phyloP scores from a whole-genome alignment of 2,113 vertebrate species.

The Gavialis gangeticus region DNA sequence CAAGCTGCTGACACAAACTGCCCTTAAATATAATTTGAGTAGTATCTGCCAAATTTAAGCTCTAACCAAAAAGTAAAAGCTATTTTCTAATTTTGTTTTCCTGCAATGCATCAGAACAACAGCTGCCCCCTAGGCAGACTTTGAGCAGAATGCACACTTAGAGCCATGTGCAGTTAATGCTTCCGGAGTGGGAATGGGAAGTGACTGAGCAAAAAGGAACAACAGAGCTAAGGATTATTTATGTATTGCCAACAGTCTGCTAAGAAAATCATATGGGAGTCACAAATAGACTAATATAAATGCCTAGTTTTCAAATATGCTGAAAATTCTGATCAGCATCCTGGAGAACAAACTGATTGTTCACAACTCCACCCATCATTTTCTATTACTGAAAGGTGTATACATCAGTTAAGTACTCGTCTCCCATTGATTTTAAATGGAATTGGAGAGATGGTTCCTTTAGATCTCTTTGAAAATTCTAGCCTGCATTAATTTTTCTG shows the following conservation, averaged over 20 bases:
- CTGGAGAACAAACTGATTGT: neutral
- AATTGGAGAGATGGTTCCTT: neutral
- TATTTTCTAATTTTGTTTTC: neutral
- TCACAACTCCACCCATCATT: neutral
- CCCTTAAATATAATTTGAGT: neutral
- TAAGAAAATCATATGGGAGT: rapidly evolving
- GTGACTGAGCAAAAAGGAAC: rapidly evolving
- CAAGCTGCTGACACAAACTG: neutral
- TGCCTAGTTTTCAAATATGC: rapidly evolving
- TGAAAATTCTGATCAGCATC: neutral
- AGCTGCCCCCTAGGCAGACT: neutral
- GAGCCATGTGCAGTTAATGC: rapidly evolving
- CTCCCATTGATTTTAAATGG: neutral
- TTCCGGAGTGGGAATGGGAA: neutral
- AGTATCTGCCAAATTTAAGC: neutral
- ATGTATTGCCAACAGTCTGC: neutral
- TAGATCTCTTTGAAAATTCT: neutral
- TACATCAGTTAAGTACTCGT: neutral
- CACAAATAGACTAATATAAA: neutral
- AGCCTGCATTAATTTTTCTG: neutral
- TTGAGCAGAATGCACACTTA: rapidly evolving
- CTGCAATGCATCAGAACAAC: neutral
- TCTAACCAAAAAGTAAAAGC: neutral
- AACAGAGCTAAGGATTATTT: too few species aligned
- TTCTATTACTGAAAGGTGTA: neutral